Percentiles rank a stretch among this genome's conserved stretches.
phyloP scores from a whole-genome alignment of 2,113 vertebrate genomes.

The Tupaia tana region DNA sequence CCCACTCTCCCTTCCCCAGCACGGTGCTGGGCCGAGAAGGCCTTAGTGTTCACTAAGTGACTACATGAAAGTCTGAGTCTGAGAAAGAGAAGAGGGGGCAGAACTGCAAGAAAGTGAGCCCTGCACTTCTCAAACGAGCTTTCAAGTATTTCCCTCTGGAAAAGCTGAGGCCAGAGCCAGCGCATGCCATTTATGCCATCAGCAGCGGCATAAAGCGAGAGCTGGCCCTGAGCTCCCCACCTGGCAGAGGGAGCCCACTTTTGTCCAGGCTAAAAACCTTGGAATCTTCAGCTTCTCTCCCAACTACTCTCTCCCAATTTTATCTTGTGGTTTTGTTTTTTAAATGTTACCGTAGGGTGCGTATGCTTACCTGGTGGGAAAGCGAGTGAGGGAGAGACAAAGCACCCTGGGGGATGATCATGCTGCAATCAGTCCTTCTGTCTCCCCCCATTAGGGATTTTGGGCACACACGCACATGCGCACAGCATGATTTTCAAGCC shows the following conservation, averaged over 20 bases:
- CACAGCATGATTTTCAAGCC: too few species aligned
- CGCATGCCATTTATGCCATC: neutral
- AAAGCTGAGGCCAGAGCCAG: neutral
- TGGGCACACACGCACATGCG: too few species aligned
- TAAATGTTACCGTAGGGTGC: too few species aligned
- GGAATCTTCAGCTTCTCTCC: neutral
- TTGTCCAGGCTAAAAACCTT: neutral
- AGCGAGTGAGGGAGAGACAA: too few species aligned
- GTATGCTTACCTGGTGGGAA: too few species aligned
- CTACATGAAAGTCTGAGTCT: neutral
- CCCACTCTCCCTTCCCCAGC: neutral
- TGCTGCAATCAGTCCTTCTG: too few species aligned
- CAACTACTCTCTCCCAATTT: neutral
- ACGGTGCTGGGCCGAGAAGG: neutral
- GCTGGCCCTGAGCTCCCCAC: too few species aligned
- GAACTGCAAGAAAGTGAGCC: neutral
- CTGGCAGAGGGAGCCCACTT: neutral
- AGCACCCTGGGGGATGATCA: too few species aligned
- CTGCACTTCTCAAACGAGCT: neutral
- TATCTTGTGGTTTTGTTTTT: neutral
- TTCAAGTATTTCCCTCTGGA: neutral
- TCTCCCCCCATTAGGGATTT: too few species aligned
- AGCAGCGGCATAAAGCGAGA: too few species aligned
- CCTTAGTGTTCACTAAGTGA: neutral
- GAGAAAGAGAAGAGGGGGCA: neutral